phyloP scores from a whole-genome alignment of 2,888 invertebrate genomes.

The Calliopum simillimum region DNA sequence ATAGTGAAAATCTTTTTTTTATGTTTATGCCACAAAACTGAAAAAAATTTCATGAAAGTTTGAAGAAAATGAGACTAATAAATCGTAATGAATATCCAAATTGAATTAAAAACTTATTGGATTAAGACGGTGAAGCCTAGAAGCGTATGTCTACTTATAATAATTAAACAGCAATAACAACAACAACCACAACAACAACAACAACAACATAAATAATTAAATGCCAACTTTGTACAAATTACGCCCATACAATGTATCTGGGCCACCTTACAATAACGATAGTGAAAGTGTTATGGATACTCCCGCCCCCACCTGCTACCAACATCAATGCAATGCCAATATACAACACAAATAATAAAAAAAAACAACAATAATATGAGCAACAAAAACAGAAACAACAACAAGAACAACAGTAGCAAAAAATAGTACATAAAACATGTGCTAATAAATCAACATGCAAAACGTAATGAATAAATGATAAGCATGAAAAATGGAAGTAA shows the following conservation, averaged over 20 bases:
- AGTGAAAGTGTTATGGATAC: too few relatives aligned
- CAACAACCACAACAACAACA: background rate
- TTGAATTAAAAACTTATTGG: background rate
- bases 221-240: too few relatives aligned
- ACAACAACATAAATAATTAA: background rate
- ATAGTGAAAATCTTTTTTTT: too few relatives aligned
- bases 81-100: background rate
- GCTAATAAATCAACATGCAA: slow-evolving; percentile 50
- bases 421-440: background rate
- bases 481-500: slow-evolving; percentile 42
- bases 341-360: background rate
- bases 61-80: too few relatives aligned
- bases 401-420: slow-evolving; percentile 1
- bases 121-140: slow-evolving; percentile 5
- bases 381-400: slow-evolving; percentile 2
- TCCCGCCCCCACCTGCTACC: too few relatives aligned
- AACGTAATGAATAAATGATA: slow-evolving; percentile 53
- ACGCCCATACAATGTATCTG: too few relatives aligned
- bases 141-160: too few relatives aligned
- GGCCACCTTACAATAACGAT: too few relatives aligned
- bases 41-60: too few relatives aligned
- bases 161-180: background rate
- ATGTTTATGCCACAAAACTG: too few relatives aligned
- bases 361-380: slow-evolving; percentile 16
- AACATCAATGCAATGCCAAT: background rate